These are phyloP conservation scores for Lathronympha strigana DNA, from an alignment of 2,888 invertebrate species.

Conservation along the genomic window DNA sequence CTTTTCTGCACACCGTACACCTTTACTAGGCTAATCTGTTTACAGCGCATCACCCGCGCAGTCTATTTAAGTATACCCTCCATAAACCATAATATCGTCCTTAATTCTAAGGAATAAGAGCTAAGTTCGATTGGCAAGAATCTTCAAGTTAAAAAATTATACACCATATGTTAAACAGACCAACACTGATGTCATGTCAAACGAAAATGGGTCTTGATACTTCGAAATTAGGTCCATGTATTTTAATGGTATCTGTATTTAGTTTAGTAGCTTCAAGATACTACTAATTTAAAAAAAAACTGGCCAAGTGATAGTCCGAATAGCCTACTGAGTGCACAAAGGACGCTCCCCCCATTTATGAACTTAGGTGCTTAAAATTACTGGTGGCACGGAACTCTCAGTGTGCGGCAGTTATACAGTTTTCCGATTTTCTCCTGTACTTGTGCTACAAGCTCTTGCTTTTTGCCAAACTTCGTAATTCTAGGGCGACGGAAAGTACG, in stretches of 20 bases:
- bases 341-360: too few relatives aligned
- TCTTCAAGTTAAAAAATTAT: slow-evolving; percentile 7
- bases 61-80: slow-evolving; percentile 51
- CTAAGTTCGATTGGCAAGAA: neutral
- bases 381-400: too few relatives aligned
- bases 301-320: too few relatives aligned
- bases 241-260: neutral
- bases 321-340: too few relatives aligned
- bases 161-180: slow-evolving; percentile 21
- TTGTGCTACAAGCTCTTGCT: too few relatives aligned
- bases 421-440: too few relatives aligned
- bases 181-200: slow-evolving; percentile 1
- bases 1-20: slow-evolving; percentile 54
- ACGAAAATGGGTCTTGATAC: slow-evolving; percentile 1
- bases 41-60: slow-evolving; percentile 60
- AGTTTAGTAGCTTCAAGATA: neutral
- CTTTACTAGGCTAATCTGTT: slow-evolving; percentile 71
- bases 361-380: too few relatives aligned
- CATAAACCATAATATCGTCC: neutral
- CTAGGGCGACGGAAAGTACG: too few relatives aligned
- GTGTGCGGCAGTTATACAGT: too few relatives aligned
- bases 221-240: neutral
- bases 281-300: neutral
- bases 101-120: neutral
- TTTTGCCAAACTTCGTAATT: too few relatives aligned